Evolutionary conservation across 2,888 invertebrate genomes (phyloP), one percentile per base, ranked within the genome.

Genomic region (Torymus tubicola): DNA sequence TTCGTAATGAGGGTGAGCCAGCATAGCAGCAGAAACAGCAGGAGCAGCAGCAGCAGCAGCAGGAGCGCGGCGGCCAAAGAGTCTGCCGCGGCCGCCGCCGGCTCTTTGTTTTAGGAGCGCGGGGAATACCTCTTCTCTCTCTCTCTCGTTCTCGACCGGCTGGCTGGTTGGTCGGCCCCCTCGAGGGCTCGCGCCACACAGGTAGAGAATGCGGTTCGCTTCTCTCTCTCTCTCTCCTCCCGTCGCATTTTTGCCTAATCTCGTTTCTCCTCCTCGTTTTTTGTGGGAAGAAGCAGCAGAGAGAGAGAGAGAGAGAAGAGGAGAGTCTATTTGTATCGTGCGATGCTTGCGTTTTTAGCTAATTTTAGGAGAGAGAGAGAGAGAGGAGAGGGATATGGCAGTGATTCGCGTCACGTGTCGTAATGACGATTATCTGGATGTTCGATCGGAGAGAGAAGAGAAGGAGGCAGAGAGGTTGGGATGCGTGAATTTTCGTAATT

Each of bases 1-100:
- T 88, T 88, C 85, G 85, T 88, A 87, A 88, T 86, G 87, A 87
- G 85, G 86, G 85, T 86, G 86, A 86, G 86, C n/a, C n/a, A n/a
- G n/a, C n/a, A n/a, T n/a, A 21, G 21, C 21, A 21, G 21, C 21
- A 21, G 21, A 1, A 21, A 21, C 21, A 21, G 21, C 21, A 21
- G 86, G 85, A 86, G 85, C 85, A 88, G 85, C 85, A 86, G 85
- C 81, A 85, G 84, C 83, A 83, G 82, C 83, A 71, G 65, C 74
- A 72, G 55, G 85, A 83, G 83, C 83, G 82, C 83, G 77, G 65
- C 77, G 75, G 57, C 78, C 84, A 84, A 84, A 85, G 86, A 42
- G 42, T 42, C 42, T 42, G 42, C 42, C 42, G 42, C 42, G 42
- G 42, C 84, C 84, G 84, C 85, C 84, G 84, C 83, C 72, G 60